Conservation (phyloP, 1,140 invertebrate genomes). For the Armadillidium nasatum region DNA sequence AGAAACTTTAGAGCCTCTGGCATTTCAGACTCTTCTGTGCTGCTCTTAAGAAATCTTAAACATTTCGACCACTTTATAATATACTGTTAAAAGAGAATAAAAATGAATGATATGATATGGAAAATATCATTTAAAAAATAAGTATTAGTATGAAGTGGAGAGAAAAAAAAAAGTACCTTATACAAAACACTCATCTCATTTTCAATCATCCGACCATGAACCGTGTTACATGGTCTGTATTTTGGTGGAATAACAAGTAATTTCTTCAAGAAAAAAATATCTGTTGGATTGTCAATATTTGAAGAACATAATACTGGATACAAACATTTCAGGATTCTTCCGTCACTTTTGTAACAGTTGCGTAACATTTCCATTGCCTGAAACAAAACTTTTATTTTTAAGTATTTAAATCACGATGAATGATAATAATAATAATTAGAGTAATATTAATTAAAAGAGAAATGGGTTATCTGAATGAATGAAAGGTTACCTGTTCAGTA, state of each 20-base stretch:
- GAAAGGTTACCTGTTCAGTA: slow-evolving; percentile 25
- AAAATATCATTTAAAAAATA: no score
- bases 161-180: no score
- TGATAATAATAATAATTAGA: neutral
- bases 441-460: neutral
- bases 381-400: slow-evolving; percentile 35
- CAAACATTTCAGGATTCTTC: slow-evolving; percentile 62
- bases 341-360: slow-evolving; percentile 71
- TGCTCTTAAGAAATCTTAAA: no score
- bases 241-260: slow-evolving; percentile 80
- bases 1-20: no score
- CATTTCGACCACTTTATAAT: no score
- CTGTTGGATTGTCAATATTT: slow-evolving; percentile 63
- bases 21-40: no score
- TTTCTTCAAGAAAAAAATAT: slow-evolving; percentile 82
- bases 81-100: no score
- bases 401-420: no score
- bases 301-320: slow-evolving; percentile 64
- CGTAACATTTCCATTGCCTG: slow-evolving; percentile 63
- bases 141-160: no score
- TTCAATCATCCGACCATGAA: slow-evolving; percentile 31
- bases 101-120: no score
- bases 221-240: slow-evolving; percentile 62
- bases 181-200: slow-evolving; percentile 34
- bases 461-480: no score